Percentiles rank a stretch among this genome's conserved stretches.
These are phyloP conservation scores for Heliangelus exortis DNA, from an alignment of 2,797 vertebrate species.

Conservation along the genomic window DNA sequence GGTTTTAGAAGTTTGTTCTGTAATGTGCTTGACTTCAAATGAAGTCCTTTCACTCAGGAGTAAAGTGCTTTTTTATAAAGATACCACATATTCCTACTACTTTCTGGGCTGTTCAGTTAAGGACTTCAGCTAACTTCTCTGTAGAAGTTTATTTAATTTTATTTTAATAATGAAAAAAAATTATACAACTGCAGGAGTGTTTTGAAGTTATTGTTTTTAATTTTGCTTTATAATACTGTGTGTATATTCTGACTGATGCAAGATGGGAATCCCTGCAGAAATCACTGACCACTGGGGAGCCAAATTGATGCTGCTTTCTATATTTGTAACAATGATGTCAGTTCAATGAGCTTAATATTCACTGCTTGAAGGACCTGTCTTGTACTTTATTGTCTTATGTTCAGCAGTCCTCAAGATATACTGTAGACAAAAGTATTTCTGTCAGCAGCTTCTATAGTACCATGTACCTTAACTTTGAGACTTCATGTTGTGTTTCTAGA, in stretches of 20 bases:
- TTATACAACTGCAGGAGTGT: neutral
- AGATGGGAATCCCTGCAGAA: neutral
- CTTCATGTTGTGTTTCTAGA: neutral
- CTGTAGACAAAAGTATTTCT: neutral
- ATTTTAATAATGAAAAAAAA: neutral
- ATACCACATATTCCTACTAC: neutral
- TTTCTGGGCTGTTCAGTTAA: neutral
- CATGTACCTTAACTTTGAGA: neutral
- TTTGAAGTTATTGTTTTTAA: neutral
- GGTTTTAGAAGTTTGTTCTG: neutral
- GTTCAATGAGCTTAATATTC: neutral
- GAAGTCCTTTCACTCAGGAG: neutral
- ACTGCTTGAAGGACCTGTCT: neutral
- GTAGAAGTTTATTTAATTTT: neutral
- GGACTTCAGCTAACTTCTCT: neutral
- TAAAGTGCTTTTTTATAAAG: neutral
- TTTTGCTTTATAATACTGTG: neutral
- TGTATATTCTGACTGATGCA: neutral
- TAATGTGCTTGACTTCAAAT: neutral
- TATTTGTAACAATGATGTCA: neutral
- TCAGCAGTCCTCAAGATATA: neutral
- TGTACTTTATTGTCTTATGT: neutral
- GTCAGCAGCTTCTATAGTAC: neutral
- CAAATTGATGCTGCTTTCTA: neutral
- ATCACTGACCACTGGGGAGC: neutral